Evolutionary conservation across 2,888 invertebrate genomes (phyloP).

Genomic region (Latrodectus elegans): DNA sequence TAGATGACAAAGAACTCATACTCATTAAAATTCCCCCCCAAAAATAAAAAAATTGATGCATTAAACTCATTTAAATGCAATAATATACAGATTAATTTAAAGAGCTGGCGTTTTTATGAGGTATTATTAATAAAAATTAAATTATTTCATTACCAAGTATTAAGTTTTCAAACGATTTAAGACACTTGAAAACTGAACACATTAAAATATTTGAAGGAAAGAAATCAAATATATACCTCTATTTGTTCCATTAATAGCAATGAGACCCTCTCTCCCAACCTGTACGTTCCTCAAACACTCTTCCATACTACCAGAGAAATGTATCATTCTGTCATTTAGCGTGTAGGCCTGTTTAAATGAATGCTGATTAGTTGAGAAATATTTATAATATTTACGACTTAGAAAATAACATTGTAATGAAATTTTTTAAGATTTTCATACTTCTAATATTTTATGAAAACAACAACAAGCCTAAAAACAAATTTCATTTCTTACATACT

Average conservation of each 20-base stretch:
- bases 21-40: too few relatives aligned
- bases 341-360: constrained; percentile 52
- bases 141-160: too few relatives aligned
- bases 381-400: background rate
- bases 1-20: too few relatives aligned
- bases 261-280: constrained; percentile 55
- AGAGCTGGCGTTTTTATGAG: too few relatives aligned
- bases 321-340: constrained; percentile 54
- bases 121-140: too few relatives aligned
- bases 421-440: background rate
- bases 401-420: background rate
- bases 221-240: constrained; percentile 42
- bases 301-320: constrained; percentile 67
- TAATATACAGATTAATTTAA: too few relatives aligned
- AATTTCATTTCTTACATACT: too few relatives aligned
- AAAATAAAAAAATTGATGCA: too few relatives aligned
- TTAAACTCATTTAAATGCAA: too few relatives aligned
- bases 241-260: constrained; percentile 62
- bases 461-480: background rate
- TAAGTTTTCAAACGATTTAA: background rate
- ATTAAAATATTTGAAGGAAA: background rate
- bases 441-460: background rate
- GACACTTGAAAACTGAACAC: background rate
- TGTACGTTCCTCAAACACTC: constrained; percentile 63
- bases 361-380: background rate